Evolutionary conservation across 2,113 vertebrate genomes (phyloP).

Genomic region (Epinephelus fuscoguttatus): DNA sequence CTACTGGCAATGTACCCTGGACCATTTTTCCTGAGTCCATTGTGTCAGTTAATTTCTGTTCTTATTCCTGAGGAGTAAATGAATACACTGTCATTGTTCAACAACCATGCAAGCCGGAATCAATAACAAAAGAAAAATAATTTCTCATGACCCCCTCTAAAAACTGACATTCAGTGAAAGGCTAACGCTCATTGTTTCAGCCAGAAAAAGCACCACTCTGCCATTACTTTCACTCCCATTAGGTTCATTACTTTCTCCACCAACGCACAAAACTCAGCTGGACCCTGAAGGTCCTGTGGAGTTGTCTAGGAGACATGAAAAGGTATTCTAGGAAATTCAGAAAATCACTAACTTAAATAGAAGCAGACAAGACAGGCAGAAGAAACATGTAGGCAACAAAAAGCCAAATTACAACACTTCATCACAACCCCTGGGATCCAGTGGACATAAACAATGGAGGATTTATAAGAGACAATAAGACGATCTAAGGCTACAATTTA

Average conservation of each 20-base stretch:
- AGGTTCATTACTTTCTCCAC: constrained; percentile 32
- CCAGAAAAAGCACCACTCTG: not conserved
- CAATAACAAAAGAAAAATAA: not conserved
- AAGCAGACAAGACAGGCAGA: not conserved
- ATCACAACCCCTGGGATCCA: constrained; percentile 9
- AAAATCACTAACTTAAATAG: constrained; percentile 4
- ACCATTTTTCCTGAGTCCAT: not conserved
- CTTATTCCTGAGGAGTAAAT: not conserved
- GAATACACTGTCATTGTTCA: not conserved
- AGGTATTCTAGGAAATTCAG: constrained; percentile 29
- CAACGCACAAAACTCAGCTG: constrained; percentile 50
- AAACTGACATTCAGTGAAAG: not conserved
- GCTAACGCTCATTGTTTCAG: not conserved
- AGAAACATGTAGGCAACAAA: not conserved
- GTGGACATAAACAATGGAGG: constrained; percentile 1
- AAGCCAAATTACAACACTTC: constrained; percentile 6
- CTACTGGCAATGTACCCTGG: not conserved
- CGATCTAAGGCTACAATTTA: not conserved
- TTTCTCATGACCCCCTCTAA: not conserved
- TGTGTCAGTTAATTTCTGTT: not conserved
- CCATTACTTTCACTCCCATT: not conserved
- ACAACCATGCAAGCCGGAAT: not conserved
- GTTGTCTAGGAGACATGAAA: constrained; percentile 31
- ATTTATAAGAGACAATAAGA: constrained; percentile 4
- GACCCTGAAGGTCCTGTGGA: constrained; percentile 11